phyloP scores from a whole-genome alignment of 2,113 vertebrate species.

The Picathartes gymnocephalus region DNA sequence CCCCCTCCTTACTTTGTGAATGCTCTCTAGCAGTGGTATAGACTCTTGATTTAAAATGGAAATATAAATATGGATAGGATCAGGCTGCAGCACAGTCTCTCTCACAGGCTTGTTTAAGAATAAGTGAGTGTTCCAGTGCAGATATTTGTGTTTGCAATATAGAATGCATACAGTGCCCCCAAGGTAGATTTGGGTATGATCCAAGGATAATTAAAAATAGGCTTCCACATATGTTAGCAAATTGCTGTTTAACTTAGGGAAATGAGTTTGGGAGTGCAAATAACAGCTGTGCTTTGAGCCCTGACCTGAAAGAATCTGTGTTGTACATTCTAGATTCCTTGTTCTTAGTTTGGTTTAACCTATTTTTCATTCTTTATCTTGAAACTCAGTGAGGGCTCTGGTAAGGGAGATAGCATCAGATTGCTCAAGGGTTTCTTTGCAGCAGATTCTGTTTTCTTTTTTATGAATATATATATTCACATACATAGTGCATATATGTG shows the following conservation, averaged over 20 bases:
- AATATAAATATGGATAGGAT: neutral
- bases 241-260: neutral
- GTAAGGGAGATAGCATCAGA: neutral
- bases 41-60: neutral
- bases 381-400: neutral
- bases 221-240: neutral
- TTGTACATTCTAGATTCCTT: neutral
- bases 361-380: neutral
- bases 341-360: neutral
- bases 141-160: neutral
- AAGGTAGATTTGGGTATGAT: neutral
- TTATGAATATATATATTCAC: neutral
- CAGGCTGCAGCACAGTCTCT: neutral
- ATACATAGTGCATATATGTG: neutral
- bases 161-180: neutral
- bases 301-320: neutral
- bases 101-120: neutral
- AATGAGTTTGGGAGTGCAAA: neutral
- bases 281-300: neutral
- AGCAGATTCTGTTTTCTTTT: neutral
- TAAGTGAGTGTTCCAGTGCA: neutral
- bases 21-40: neutral
- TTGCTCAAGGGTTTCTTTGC: neutral
- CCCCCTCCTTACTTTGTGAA: neutral
- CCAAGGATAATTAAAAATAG: slow-evolving; percentile 10